These are phyloP conservation scores for Theropithecus gelada DNA, from an alignment of 2,113 vertebrate genomes.

Conservation along the genomic window DNA sequence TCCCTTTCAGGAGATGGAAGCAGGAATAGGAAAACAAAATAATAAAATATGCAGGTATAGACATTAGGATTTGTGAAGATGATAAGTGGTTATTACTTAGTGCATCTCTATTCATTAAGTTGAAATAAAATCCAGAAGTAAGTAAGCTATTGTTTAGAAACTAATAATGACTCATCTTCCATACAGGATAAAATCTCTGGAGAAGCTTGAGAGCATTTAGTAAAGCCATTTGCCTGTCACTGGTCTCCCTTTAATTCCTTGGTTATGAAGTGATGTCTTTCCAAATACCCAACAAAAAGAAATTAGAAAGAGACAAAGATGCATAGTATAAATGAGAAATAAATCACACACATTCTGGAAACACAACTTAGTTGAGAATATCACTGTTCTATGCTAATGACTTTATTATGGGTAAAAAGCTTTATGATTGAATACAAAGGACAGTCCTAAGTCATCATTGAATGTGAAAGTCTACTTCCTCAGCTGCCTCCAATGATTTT, in stretches of 20 bases:
- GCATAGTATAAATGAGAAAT: neutral
- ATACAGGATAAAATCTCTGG: slow-evolving; percentile 7
- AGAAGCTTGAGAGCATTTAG: slow-evolving; percentile 16
- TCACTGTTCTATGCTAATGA: slow-evolving; percentile 43
- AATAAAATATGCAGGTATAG: neutral
- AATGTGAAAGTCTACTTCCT: neutral
- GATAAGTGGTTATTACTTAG: neutral
- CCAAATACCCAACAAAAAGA: slow-evolving; percentile 45
- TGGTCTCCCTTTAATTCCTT: slow-evolving; percentile 41
- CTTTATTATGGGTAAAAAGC: slow-evolving; percentile 47
- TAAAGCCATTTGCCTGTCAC: slow-evolving; percentile 57
- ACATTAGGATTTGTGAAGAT: slow-evolving; percentile 2
- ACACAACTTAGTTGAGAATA: neutral
- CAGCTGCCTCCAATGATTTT: neutral
- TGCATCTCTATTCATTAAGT: slow-evolving; percentile 26
- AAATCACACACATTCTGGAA: neutral
- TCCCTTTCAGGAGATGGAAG: neutral
- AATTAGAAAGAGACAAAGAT: slow-evolving; percentile 41
- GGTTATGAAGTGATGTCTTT: slow-evolving; percentile 20
- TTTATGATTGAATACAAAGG: neutral
- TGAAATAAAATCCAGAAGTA: slow-evolving; percentile 27
- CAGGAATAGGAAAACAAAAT: neutral
- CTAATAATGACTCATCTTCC: neutral
- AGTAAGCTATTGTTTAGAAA: slow-evolving; percentile 53
- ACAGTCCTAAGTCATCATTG: neutral